Conservation (phyloP, 2,888 invertebrate genomes). For the Amiota mariae region DNA sequence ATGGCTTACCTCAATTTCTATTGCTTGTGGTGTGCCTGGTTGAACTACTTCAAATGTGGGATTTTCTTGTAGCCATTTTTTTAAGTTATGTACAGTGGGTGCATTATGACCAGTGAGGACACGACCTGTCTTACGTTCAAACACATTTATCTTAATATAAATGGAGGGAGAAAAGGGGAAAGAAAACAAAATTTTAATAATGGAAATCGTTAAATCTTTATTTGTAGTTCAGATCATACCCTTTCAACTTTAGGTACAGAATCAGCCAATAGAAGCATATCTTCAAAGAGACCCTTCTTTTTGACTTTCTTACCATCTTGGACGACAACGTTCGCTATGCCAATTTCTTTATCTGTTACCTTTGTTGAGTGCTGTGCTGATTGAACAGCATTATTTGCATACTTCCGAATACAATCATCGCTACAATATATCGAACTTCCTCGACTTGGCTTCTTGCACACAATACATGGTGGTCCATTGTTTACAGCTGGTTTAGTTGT, state of each 20-base stretch:
- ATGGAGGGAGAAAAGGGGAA: background rate
- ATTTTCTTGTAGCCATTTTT: slow-evolving; percentile 88
- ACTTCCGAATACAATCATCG: slow-evolving; percentile 88
- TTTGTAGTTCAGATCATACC: slow-evolving; percentile 49
- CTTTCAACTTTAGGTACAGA: slow-evolving; percentile 69
- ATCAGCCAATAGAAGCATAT: slow-evolving; percentile 67
- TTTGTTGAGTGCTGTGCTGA: slow-evolving; percentile 52
- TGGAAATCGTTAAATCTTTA: background rate
- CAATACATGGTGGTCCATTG: slow-evolving; percentile 77
- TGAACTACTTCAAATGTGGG: slow-evolving; percentile 90
- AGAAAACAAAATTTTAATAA: too few species aligned
- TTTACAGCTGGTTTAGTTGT: slow-evolving; percentile 8
- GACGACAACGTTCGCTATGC: background rate
- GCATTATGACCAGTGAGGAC: slow-evolving; percentile 85
- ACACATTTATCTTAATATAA: slow-evolving; percentile 79
- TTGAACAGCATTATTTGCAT: slow-evolving; percentile 81
- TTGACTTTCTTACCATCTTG: slow-evolving; percentile 69
- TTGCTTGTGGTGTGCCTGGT: slow-evolving; percentile 76
- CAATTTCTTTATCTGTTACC: slow-evolving; percentile 44
- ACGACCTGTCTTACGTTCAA: slow-evolving; percentile 86
- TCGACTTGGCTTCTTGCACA: slow-evolving; percentile 83
- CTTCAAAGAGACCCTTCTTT: slow-evolving; percentile 71
- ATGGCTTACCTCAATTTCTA: slow-evolving; percentile 63
- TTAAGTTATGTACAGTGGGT: slow-evolving; percentile 85
- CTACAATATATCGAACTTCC: slow-evolving; percentile 92